Evolutionary conservation across 2,113 vertebrate species (phyloP).

Genomic region (rabbit (Oryctolagus cuniculus)): DNA sequence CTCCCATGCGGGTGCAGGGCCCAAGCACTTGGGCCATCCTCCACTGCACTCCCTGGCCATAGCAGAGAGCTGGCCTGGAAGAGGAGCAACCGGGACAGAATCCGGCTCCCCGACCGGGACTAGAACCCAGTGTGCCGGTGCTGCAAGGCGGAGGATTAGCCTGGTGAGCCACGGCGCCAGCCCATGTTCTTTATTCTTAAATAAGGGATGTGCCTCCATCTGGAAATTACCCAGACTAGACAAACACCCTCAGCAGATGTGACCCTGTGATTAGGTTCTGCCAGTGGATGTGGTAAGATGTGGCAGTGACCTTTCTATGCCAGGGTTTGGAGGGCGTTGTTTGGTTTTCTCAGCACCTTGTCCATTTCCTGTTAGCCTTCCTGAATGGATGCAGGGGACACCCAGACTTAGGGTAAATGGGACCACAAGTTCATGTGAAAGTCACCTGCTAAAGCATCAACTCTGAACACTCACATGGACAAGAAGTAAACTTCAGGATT

Average conservation of each 20-base stretch:
- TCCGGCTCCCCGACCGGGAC: too few relatives aligned
- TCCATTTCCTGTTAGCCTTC: neutral
- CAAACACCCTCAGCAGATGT: neutral
- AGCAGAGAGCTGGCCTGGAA: too few relatives aligned
- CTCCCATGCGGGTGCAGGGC: too few relatives aligned
- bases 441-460: neutral
- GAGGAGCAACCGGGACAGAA: too few relatives aligned
- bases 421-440: neutral
- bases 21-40: too few relatives aligned
- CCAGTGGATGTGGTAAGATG: fast-evolving
- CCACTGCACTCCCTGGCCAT: too few relatives aligned
- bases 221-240: neutral
- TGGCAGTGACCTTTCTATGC: neutral
- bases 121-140: too few relatives aligned
- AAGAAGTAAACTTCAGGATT: neutral
- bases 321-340: neutral
- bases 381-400: neutral
- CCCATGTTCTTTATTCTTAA: neutral
- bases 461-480: neutral
- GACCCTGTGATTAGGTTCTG: neutral
- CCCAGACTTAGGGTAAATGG: neutral
- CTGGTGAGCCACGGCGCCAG: too few relatives aligned
- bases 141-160: too few relatives aligned
- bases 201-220: neutral
- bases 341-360: neutral